Conservation (phyloP, 2,113 vertebrate species). For the Hydrolagus affinis region DNA sequence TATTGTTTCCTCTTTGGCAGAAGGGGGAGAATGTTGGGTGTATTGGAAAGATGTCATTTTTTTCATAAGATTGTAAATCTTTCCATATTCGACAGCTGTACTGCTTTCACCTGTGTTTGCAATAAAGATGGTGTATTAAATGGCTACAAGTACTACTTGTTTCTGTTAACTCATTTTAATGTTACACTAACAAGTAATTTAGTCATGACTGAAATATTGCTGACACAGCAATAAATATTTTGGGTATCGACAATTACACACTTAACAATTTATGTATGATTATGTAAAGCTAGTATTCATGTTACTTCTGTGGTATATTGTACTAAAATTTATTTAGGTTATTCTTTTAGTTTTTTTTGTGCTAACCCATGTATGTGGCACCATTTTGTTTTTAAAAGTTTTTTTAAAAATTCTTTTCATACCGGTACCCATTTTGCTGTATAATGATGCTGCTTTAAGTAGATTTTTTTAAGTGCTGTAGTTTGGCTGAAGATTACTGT, state of each 20-base stretch:
- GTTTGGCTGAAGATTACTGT: conserved; percentile 35
- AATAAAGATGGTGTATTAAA: conserved; percentile 32
- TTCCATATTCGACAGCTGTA: conserved; percentile 72
- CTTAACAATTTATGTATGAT: conserved; percentile 70
- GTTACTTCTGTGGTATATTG: conserved; percentile 70
- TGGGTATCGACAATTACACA: conserved; percentile 76
- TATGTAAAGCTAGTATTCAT: conserved; percentile 72
- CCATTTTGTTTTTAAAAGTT: conserved; percentile 46
- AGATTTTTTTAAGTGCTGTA: conserved; percentile 41
- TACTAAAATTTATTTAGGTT: conserved; percentile 60
- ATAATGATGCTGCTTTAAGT: conserved; percentile 69
- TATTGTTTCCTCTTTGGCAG: conserved; percentile 36
- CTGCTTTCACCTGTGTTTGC: conserved; percentile 30
- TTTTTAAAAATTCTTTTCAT: conserved; percentile 55
- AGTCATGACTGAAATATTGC: conserved; percentile 58
- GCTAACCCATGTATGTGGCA: conserved; percentile 40
- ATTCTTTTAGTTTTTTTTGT: conserved; percentile 50
- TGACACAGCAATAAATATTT: conserved; percentile 78
- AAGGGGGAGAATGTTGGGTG: conserved; percentile 45
- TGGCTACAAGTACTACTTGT: conserved; percentile 37
- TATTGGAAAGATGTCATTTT: conserved; percentile 41
- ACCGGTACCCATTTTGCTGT: conserved; percentile 71
- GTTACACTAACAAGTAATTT: conserved; percentile 67
- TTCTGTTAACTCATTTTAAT: conserved; percentile 78
- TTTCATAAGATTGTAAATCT: conserved; percentile 74